Base-by-base conservation (phyloP, 1,140 invertebrate genomes). In the Drosophila lacteicornis region DNA sequence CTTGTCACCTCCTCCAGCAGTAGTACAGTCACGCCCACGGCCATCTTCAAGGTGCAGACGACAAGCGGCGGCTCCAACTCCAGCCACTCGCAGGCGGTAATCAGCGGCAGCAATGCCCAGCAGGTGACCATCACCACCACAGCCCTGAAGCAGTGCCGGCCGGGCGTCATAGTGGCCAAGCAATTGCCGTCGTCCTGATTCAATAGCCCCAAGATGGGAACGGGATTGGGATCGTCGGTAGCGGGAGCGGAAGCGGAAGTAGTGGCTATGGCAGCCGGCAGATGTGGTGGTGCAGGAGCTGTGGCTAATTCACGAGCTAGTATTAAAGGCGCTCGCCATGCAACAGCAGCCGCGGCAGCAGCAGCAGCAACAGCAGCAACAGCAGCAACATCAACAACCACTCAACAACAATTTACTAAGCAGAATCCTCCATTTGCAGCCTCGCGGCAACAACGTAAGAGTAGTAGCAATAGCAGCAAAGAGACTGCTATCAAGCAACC, bases 111-210 rank as follows among this genome's bases (percentile, higher is more conserved):
- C 33, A 66, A 47, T 67, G 79, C 60, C 38, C 77, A 75, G 61
- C 62, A 67, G 40, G 58, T 92, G 22, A 92, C 92, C 60, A 91
- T 92, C 50, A 86, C 94, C 93, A 71, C 94, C 93, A 71, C 94
- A 92, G 68, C 94, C 1, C 67, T 92, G 8, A 92, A 95, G 78
- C 96, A 97, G 79, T 95, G 96, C 75, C 94, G 97, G 79, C 97
- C 97, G 11, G 97, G 97, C 62, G 97, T 97, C 22, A 97, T 97
- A 78, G 96, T 98, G 58, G 97, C 97, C 51, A 97, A 97, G 92
- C 96, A 96, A 78, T 56, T 92, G 75, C 91, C 91, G 79, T 92
- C 90, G 50, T 93, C 92, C 79, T 93, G 92, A 93, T 93, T 92
- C 67, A 70, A 70, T 53, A 17, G 78, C 80, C 84, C 69, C 49